Base-by-base conservation (phyloP, 2,888 invertebrate species). In the Crepidodera aurea region DNA sequence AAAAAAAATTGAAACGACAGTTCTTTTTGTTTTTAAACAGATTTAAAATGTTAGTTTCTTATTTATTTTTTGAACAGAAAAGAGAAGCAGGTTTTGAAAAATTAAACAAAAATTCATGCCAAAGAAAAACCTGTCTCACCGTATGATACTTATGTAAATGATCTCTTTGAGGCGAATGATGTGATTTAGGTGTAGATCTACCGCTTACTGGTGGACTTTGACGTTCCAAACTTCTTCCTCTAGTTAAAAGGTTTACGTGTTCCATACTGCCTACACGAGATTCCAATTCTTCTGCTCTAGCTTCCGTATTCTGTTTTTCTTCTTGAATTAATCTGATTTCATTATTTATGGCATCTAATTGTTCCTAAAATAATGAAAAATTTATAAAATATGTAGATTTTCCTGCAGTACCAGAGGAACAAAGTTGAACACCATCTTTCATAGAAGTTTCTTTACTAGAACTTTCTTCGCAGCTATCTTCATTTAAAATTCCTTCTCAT, bases 331-430 rank as follows among this genome's bases (percentile, higher is more conserved):
- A 84, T 80, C 90, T 87, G 75, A 99, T 99, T 87, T 99, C 99
- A 76, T 98, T 98, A 84, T 99, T 99, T 82, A 99, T 99, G 77
- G 98, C 99, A 84, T 99, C 98, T 68, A 99, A 85, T 82, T 99
- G 98, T 77, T 99, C 98, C 57, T 56, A 22, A 8, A 55, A 10
- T 15, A 27, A 13, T 4, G 27, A n/a, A 50, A 13, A n/a, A n/a
- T n/a, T n/a, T n/a, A n/a, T n/a, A n/a, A n/a, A n/a, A n/a, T n/a
- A n/a, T n/a, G n/a, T n/a, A n/a, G n/a, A 15, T 51, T 37, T 22
- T 19, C 1, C 22, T 1, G 25, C 5, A 15, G 18, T 1, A 7
- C 5, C 5, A n/a, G 53, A 53, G 12, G 25, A 27, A 19, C 27
- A 1, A 27, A 40, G 40, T 27, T 15, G 16, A 4, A 10, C 8